A percentile compares a stretch with the other conserved stretches of the same genome.
These are phyloP conservation scores for Plectus sambesii DNA, from an alignment of 1,140 invertebrate genomes.

Conservation along the genomic window DNA sequence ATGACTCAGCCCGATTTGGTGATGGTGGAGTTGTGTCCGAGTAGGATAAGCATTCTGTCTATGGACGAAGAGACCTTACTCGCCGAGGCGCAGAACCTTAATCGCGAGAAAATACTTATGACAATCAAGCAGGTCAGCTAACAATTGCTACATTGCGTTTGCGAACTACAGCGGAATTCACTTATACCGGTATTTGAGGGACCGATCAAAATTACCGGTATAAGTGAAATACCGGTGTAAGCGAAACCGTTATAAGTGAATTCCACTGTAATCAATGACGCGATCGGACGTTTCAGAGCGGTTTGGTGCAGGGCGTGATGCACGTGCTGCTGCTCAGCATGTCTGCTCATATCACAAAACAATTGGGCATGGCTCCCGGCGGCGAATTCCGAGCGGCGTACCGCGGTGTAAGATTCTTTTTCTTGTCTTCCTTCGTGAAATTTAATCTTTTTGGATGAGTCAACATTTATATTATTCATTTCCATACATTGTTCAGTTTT, in stretches of 20 bases:
- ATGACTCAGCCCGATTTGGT: slow-evolving; percentile 78
- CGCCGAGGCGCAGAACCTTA: slow-evolving; percentile 72
- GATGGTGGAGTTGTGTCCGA: slow-evolving; percentile 81
- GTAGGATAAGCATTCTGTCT: slow-evolving; percentile 70
- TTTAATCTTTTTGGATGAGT: too few species aligned
- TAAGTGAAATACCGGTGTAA: too few species aligned
- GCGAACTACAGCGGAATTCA: too few species aligned
- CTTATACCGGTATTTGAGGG: too few species aligned
- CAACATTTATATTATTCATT: too few species aligned
- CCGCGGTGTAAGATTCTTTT: too few species aligned
- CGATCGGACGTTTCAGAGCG: slow-evolving; percentile 50
- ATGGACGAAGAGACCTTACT: slow-evolving; percentile 80
- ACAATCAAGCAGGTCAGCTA: slow-evolving; percentile 40
- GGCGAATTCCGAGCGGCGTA: slow-evolving; percentile 79
- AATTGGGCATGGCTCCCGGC: slow-evolving; percentile 92
- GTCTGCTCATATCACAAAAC: slow-evolving; percentile 78
- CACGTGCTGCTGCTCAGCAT: slow-evolving; percentile 77
- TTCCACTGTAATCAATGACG: too few species aligned
- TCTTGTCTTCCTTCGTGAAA: too few species aligned
- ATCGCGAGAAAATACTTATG: slow-evolving; percentile 59
- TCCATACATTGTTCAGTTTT: too few species aligned
- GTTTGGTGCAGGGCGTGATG: slow-evolving; percentile 70
- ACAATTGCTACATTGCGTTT: slow-evolving; percentile 4
- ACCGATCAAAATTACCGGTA: too few species aligned
- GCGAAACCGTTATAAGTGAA: too few species aligned